Conservation (phyloP, 2,888 invertebrate species). For the Caradrina clavipalpis region DNA sequence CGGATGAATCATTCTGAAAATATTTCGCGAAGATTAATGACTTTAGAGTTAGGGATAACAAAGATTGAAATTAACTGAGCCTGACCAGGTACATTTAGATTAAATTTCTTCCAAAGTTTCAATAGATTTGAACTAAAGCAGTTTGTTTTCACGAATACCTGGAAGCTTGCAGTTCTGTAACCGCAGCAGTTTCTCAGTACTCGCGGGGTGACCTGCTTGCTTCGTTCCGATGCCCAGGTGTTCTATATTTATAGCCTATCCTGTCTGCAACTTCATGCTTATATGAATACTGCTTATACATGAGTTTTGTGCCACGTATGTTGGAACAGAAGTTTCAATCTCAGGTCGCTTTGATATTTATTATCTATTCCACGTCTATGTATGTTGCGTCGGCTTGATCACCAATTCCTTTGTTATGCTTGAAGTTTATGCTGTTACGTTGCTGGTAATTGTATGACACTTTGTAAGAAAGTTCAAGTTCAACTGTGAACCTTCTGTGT, state of each 20-base stretch:
- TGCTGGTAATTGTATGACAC: not conserved
- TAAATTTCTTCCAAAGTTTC: not conserved
- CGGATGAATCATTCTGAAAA: constrained; percentile 39
- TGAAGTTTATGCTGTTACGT: not conserved
- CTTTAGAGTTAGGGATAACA: constrained; percentile 6
- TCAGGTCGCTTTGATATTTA: constrained; percentile 3
- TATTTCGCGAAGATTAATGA: constrained; percentile 9
- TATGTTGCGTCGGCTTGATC: not conserved
- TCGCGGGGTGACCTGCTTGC: constrained; percentile 57
- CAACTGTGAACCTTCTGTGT: constrained; percentile 28
- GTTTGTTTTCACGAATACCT: constrained; percentile 6
- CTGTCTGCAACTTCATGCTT: constrained; percentile 44
- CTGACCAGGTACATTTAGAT: constrained; percentile 1
- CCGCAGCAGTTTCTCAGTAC: constrained; percentile 42
- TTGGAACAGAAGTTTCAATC: constrained; percentile 26
- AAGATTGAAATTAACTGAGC: not conserved
- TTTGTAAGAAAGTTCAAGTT: constrained; percentile 9
- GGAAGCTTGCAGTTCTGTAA: constrained; percentile 6
- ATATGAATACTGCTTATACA: constrained; percentile 29
- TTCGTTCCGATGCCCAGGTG: constrained; percentile 58
- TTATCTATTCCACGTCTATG: not conserved
- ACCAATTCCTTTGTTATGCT: not conserved
- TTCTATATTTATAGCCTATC: constrained; percentile 57
- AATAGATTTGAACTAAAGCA: not conserved
- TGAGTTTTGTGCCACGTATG: constrained; percentile 16